Percentiles rank a stretch among this genome's conserved stretches.
These are phyloP conservation scores for Drosophila willistoni DNA, from an alignment of 1,140 invertebrate species.

Conservation along the genomic window DNA sequence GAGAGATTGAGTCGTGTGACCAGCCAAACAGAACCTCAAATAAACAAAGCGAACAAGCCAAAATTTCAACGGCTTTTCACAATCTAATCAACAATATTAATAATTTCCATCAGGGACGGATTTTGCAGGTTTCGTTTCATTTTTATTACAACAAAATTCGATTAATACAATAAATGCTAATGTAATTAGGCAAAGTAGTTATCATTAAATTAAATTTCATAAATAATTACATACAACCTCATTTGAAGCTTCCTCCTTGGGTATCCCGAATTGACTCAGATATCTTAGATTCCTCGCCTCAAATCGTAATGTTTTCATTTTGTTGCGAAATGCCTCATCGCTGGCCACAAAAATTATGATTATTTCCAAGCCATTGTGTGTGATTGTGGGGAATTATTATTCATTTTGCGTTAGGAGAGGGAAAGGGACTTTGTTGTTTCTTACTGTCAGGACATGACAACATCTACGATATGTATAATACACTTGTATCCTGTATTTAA, in stretches of 20 bases:
- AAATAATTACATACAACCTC: too few species aligned
- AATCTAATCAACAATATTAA: slow-evolving; percentile 70
- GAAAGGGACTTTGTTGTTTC: background rate
- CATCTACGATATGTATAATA: too few species aligned
- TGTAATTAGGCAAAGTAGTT: too few species aligned
- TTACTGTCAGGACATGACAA: background rate
- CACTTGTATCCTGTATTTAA: background rate
- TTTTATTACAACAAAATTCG: too few species aligned
- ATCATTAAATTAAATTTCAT: too few species aligned
- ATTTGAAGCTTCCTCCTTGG: background rate
- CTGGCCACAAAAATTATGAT: slow-evolving; percentile 24
- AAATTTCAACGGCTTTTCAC: slow-evolving; percentile 46
- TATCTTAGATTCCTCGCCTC: background rate
- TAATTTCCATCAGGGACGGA: slow-evolving; percentile 22
- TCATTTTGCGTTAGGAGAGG: background rate
- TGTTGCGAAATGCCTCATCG: slow-evolving; percentile 39
- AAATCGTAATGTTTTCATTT: background rate
- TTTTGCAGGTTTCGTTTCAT: background rate
- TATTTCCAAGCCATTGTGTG: slow-evolving; percentile 17
- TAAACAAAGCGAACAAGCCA: slow-evolving; percentile 32
- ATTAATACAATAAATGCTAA: too few species aligned
- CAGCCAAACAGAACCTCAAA: background rate
- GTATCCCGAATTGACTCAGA: background rate
- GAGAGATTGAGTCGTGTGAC: background rate
- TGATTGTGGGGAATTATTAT: slow-evolving; percentile 4